phyloP scores from a whole-genome alignment of 23 tunicate species.

The Trididemnum miniatum region DNA sequence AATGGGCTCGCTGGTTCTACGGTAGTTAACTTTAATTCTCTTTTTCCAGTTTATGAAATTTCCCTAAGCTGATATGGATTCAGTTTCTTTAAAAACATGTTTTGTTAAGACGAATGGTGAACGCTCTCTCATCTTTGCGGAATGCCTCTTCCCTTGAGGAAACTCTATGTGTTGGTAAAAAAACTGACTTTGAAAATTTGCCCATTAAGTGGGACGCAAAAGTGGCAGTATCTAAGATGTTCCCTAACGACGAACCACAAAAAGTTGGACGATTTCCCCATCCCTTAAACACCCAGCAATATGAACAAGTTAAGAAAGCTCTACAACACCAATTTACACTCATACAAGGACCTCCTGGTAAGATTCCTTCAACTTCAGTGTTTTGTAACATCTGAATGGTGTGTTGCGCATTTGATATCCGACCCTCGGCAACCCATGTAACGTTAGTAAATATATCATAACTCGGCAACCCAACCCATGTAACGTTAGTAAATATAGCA shows the following conservation, averaged over 20 bases:
- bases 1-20: too few species aligned
- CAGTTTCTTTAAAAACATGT: too few species aligned
- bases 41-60: too few species aligned
- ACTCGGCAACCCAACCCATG: too few species aligned
- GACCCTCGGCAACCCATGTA: too few species aligned
- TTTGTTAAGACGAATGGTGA: neutral
- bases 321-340: neutral
- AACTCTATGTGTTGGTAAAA: neutral
- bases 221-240: neutral
- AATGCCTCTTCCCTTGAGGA: neutral
- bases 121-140: neutral
- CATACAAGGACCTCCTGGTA: constrained; percentile 13
- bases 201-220: neutral
- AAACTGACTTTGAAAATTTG: neutral
- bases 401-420: too few species aligned
- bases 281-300: neutral
- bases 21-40: too few species aligned
- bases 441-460: too few species aligned
- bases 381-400: too few species aligned
- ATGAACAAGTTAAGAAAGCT: neutral
- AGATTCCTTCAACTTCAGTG: too few species aligned
- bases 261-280: neutral
- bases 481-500: too few species aligned
- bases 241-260: neutral
- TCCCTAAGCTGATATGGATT: too few species aligned